A percentile compares a stretch with the other conserved stretches of the same genome.
These are phyloP conservation scores for Fulica atra DNA, from an alignment of 2,113 vertebrate species.

Conservation along the genomic window DNA sequence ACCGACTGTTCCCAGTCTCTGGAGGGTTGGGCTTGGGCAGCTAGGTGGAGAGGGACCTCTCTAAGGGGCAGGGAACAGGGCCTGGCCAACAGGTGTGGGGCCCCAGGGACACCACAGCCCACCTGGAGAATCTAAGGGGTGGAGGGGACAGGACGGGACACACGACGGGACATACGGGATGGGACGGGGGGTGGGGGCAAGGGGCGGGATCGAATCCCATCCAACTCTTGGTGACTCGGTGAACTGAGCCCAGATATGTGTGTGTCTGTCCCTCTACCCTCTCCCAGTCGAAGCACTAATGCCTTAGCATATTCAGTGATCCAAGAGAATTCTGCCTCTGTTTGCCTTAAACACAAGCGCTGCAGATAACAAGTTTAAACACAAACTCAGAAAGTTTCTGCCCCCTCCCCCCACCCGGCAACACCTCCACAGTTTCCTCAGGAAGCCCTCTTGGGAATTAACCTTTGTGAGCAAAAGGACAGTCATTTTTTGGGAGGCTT, in stretches of 20 bases:
- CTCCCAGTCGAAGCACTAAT: not conserved
- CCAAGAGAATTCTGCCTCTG: not conserved
- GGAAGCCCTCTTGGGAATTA: slow-evolving; percentile 15
- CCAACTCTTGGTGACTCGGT: not conserved
- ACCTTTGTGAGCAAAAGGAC: slow-evolving; percentile 14
- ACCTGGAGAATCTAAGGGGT: too few relatives aligned
- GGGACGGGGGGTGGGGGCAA: too few relatives aligned
- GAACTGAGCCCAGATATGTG: not conserved
- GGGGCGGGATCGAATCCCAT: not conserved
- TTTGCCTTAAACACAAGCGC: not conserved
- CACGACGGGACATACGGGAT: too few relatives aligned
- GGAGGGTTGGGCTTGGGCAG: not conserved
- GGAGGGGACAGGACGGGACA: too few relatives aligned
- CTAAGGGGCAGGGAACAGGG: not conserved
- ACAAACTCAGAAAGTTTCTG: slow-evolving; percentile 7
- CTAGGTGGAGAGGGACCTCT: not conserved
- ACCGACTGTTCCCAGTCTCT: not conserved
- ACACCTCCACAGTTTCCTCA: slow-evolving; percentile 4
- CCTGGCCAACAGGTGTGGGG: not conserved
- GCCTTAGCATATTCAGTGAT: not conserved
- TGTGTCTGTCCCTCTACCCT: too few relatives aligned
- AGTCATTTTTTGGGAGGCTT: not conserved
- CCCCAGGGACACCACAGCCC: not conserved
- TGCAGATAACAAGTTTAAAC: slow-evolving; percentile 56
- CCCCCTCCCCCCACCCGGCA: not conserved